Evolutionary conservation across 2,888 invertebrate genomes (phyloP), one percentile per base, ranked within the genome.

Genomic region (Lobophora halterata): DNA sequence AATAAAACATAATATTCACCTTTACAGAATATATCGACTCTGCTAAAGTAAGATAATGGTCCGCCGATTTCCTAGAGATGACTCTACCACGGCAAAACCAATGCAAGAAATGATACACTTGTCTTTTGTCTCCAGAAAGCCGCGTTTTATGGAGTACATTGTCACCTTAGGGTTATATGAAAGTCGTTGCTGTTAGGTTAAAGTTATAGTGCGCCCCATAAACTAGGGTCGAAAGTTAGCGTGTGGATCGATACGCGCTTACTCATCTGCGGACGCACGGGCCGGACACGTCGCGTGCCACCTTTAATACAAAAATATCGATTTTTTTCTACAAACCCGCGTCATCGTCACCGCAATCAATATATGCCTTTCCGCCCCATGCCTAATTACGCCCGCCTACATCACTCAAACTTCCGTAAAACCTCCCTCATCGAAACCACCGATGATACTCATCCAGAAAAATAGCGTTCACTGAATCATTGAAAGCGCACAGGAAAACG

Each of bases 331-430:
- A 78, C 80, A 79, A 79, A 81, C 78, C 82, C 78, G 70, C 86
- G 85, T 85, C 83, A 85, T 83, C 86, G 79, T 82, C 83, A 85
- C 85, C 86, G 79, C 83, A 87, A 86, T 87, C 86, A 83, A 86
- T 86, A 85, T 85, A 80, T n/a, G n/a, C 81, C 85, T 85, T 85
- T 82, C 82, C 82, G 81, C 81, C 80, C 79, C 75, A 65, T 79
- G 79, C 78, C 83, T 87, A 87, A 86, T 86, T 87, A 87, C 78
- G 78, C 79, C 79, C 83, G 77, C 80, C 83, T 74, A 82, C 80
- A 82, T 83, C 76, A 79, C 78, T 78, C 80, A 79, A 81, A 79
- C 77, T 79, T 73, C 74, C 74, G 73, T 80, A 74, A 79, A 80
- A 79, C 75, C 73, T 58, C 59, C 64, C 71, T 76, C 72, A 77